Evolutionary conservation across 2,888 invertebrate genomes (phyloP), one percentile per base, ranked within the genome.

Genomic region (Malthinus seriepunctatus): DNA sequence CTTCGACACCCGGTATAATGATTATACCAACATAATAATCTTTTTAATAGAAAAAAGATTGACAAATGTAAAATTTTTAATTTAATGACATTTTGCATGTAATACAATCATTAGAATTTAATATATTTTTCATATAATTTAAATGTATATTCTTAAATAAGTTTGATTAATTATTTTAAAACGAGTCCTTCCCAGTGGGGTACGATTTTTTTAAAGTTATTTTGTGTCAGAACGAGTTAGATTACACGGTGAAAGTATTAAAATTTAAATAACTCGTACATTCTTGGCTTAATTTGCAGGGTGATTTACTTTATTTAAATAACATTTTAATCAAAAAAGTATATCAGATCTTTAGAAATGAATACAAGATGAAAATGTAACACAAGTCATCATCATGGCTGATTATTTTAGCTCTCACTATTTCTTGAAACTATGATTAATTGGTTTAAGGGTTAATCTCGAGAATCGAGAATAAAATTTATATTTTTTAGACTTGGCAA

Each of bases 201-300:
- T 42, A 42, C 15, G 15, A 23, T 23, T 15, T 42, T 42, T 42
- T 42, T 42, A 14, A 23, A 14, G 23, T 42, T 42, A 42, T 23
- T 42, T 42, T 42, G 23, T 42, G 39, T 42, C 39, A 9, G 23
- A 14, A 42, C 39, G 23, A 42, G 15, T 42, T 42, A 42, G 12
- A 42, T 14, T 14, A 5, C 23, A 23, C 5, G 5, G 23, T 23
- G 23, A 23, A 23, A 23, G 23, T 23, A 23, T 3, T 35, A 56
- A 55, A 50, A 52, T 67, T 67, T 69, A 71, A 69, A 63, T 68
- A 70, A 71, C 68, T 66, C 66, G 69, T 67, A 71, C 71, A 67
- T 71, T 69, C 23, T 23, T 23, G 3, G 23, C 23, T 5, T 23
- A 23, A 23, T 23, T 23, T 5, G 23, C 23, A 23, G 23, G 23